Evolutionary conservation across 2,797 vertebrate genomes (phyloP).

Genomic region (Lagorchestes hirsutus): DNA sequence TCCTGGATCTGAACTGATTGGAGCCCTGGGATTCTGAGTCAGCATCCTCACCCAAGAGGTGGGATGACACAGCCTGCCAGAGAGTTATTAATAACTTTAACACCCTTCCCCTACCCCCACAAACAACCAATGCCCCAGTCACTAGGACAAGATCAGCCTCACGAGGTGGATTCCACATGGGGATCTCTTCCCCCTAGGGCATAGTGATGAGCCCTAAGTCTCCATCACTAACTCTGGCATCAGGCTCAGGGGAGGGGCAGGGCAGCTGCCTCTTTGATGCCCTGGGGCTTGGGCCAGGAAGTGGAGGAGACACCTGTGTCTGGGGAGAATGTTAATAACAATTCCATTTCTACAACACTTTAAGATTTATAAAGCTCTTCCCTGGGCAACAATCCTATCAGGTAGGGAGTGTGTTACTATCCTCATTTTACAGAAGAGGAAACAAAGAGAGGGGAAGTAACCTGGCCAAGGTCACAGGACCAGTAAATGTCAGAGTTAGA

Average conservation of each 20-base stretch:
- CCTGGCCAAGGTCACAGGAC: neutral
- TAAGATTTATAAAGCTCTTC: neutral
- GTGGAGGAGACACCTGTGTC: conserved; percentile 63
- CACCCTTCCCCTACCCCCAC: neutral
- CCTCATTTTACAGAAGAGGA: neutral
- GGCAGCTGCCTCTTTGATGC: conserved; percentile 7
- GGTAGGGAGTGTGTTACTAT: neutral
- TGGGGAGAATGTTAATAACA: conserved; percentile 20
- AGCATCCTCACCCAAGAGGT: conserved; percentile 20
- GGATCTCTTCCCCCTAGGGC: conserved; percentile 13
- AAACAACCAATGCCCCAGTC: neutral
- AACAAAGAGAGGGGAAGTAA: neutral
- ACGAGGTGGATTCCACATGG: conserved; percentile 50
- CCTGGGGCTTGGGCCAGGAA: conserved; percentile 63
- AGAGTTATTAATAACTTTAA: conserved; percentile 66
- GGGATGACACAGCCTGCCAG: conserved; percentile 67
- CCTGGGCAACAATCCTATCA: neutral
- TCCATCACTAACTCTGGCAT: conserved; percentile 39
- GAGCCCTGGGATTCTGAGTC: conserved; percentile 68
- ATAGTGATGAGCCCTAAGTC: conserved; percentile 70
- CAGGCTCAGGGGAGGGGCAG: conserved; percentile 4
- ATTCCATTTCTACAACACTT: neutral
- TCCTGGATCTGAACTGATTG: conserved; percentile 6
- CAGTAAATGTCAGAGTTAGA: neutral
- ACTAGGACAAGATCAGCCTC: conserved; percentile 60